These are phyloP conservation scores for Corydoras sp. DNA, from an alignment of 2,113 vertebrate genomes.

Conservation along the genomic window DNA sequence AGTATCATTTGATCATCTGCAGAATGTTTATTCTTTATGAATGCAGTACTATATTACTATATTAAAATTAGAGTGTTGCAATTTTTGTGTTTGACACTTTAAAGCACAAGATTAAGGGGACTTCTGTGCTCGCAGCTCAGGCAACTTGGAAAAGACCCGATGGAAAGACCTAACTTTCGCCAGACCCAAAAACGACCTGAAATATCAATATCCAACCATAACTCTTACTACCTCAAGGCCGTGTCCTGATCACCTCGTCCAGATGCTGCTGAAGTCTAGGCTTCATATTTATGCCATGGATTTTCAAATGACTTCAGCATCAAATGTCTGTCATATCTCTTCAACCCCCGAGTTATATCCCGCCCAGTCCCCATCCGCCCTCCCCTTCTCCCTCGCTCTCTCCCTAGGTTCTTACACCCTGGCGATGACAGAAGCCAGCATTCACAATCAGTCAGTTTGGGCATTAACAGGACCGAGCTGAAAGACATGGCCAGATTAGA, in stretches of 20 bases:
- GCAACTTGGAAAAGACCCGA: slow-evolving; percentile 14
- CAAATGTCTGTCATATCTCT: slow-evolving; percentile 26
- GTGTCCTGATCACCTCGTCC: slow-evolving; percentile 26
- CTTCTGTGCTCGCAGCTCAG: neutral
- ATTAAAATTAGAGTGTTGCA: too few species aligned
- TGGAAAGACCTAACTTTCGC: slow-evolving; percentile 24
- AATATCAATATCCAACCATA: slow-evolving; percentile 26
- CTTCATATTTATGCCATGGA: neutral
- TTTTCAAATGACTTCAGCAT: slow-evolving; percentile 11
- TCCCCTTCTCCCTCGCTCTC: slow-evolving; percentile 38
- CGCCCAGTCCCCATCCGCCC: slow-evolving; percentile 39
- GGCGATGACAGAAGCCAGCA: slow-evolving; percentile 68
- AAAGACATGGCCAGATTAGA: slow-evolving; percentile 72
- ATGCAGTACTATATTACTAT: too few species aligned
- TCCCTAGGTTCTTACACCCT: slow-evolving; percentile 54
- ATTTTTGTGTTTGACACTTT: too few species aligned
- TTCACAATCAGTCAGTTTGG: slow-evolving; percentile 65
- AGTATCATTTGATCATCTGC: too few species aligned
- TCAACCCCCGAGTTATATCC: slow-evolving; percentile 37
- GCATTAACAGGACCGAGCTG: slow-evolving; percentile 70
- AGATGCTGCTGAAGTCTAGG: slow-evolving; percentile 12
- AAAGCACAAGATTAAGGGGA: too few species aligned
- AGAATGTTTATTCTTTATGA: too few species aligned
- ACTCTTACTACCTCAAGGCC: slow-evolving; percentile 32
- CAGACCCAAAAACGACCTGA: slow-evolving; percentile 22